A percentile compares a stretch with the other conserved stretches of the same genome.
Evolutionary conservation across 2,888 invertebrate genomes (phyloP).

Genomic region (Isotomurus palustris): DNA sequence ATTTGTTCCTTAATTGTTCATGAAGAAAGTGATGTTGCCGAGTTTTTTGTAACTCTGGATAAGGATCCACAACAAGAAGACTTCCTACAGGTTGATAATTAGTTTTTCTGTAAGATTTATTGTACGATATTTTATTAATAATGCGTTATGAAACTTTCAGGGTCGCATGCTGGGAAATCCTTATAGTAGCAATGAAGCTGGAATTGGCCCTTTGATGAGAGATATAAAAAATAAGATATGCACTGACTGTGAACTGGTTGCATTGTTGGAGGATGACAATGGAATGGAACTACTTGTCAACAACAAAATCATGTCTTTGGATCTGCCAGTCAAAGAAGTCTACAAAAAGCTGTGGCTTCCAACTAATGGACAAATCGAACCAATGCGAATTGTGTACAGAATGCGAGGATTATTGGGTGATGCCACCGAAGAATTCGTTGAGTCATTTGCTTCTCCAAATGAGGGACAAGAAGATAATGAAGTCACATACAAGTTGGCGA

Average conservation of each 20-base stretch:
- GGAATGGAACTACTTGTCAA: conserved; percentile 97
- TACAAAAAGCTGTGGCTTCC: conserved; percentile 70
- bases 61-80: conserved; percentile 99
- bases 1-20: conserved; percentile 96
- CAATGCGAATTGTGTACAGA: conserved; percentile 95
- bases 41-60: conserved; percentile 92
- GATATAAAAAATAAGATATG: conserved; percentile 99
- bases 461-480: conserved; percentile 90
- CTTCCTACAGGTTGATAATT: conserved; percentile 70
- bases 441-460: conserved; percentile 78
- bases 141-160: too few species aligned
- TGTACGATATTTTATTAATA: not conserved
- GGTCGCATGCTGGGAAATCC: conserved; percentile 98
- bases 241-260: conserved; percentile 96
- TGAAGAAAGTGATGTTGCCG: conserved; percentile 93
- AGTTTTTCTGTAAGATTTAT: conserved; percentile 3
- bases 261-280: conserved; percentile 93
- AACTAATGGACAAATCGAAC: conserved; percentile 79
- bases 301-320: conserved; percentile 96
- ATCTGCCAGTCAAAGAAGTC: conserved; percentile 92
- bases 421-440: conserved; percentile 98
- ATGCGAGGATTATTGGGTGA: conserved; percentile 97
- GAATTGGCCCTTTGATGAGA: conserved; percentile 94
- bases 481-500: conserved; percentile 85
- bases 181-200: conserved; percentile 87